These are phyloP conservation scores for Pseudorhiza aurosa DNA, from an alignment of 30 jellyfish, hydroid and myxozoan genomes.

Conservation along the genomic window DNA sequence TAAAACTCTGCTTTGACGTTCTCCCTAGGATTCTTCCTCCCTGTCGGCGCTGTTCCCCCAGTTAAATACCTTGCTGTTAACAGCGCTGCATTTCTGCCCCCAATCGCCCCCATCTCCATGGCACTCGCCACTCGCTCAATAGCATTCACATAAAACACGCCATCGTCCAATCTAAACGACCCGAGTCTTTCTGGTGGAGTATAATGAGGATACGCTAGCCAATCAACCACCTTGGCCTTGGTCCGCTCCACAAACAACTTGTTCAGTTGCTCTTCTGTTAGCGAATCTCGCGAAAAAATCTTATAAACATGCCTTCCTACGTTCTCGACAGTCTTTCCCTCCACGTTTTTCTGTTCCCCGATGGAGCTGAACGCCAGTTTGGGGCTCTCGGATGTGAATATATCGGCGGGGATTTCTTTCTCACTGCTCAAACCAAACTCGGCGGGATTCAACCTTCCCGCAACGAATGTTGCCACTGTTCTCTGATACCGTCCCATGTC, in stretches of 20 bases:
- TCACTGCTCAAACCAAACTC: slow-evolving; percentile 58
- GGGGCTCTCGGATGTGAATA: slow-evolving; percentile 71
- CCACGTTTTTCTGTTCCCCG: slow-evolving; percentile 52
- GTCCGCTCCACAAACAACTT: slow-evolving; percentile 17
- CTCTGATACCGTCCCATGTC: slow-evolving; percentile 61
- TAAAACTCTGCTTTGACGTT: slow-evolving; percentile 19
- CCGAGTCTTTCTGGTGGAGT: slow-evolving; percentile 79
- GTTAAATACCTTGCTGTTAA: slow-evolving; percentile 50
- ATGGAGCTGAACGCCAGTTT: slow-evolving; percentile 50
- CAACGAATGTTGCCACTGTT: slow-evolving; percentile 82
- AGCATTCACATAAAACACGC: slow-evolving; percentile 93
- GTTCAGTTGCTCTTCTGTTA: slow-evolving; percentile 58
- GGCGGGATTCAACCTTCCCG: slow-evolving; percentile 48
- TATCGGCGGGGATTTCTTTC: slow-evolving; percentile 53
- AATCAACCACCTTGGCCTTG: slow-evolving; percentile 32
- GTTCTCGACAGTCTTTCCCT: slow-evolving; percentile 26
- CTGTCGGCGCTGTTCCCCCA: background rate
- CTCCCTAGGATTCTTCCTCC: background rate
- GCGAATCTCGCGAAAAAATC: slow-evolving; percentile 64
- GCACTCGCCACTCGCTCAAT: slow-evolving; percentile 94
- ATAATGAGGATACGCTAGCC: slow-evolving; percentile 93
- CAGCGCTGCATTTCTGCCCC: slow-evolving; percentile 92
- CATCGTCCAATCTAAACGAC: slow-evolving; percentile 77
- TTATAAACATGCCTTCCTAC: slow-evolving; percentile 56
- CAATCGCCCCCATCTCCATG: slow-evolving; percentile 92